Percentiles rank a stretch among this genome's conserved stretches.
These are phyloP conservation scores for Megalurothrips usitatus DNA, from an alignment of 2,888 invertebrate species.

Conservation along the genomic window DNA sequence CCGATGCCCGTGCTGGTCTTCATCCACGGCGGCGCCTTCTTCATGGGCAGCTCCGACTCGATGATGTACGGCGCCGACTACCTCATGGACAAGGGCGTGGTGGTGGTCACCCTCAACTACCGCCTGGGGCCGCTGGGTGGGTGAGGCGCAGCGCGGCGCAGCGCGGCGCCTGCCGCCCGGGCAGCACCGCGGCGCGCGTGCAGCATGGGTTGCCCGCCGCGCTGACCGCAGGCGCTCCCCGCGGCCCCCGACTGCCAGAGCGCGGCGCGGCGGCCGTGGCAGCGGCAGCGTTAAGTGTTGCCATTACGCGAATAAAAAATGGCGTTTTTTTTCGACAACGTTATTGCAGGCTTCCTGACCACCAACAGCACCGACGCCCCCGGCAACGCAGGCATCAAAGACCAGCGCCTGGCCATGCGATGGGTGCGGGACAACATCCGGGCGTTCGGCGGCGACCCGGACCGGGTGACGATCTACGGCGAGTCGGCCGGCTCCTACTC, in stretches of 20 bases:
- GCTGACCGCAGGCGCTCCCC: background rate
- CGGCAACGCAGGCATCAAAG: conserved; percentile 1
- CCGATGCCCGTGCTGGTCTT: background rate
- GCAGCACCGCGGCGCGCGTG: background rate
- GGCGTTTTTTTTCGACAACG: too few species aligned
- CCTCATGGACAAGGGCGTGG: conserved; percentile 12
- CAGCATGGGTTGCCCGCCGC: background rate
- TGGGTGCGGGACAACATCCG: conserved; percentile 20
- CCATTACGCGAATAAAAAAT: too few species aligned
- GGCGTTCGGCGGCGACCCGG: conserved; percentile 14
- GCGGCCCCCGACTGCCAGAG: background rate
- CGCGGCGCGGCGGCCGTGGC: background rate
- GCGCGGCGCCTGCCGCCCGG: too few species aligned
- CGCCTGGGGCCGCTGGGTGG: conserved; percentile 1
- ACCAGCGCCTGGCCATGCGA: conserved; percentile 4
- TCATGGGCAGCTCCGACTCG: background rate
- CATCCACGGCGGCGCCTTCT: conserved; percentile 13
- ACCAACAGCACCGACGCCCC: conserved; percentile 11
- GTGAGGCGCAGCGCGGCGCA: background rate
- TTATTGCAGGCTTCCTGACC: background rate
- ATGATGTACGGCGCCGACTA: background rate
- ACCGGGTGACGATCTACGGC: background rate
- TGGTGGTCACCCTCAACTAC: conserved; percentile 15
- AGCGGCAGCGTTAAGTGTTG: too few species aligned
- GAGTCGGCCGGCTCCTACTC: conserved; percentile 12